Percentiles rank a stretch among this genome's conserved stretches.
Conservation (phyloP, 2,888 invertebrate species). For the Limnephilus rhombicus region DNA sequence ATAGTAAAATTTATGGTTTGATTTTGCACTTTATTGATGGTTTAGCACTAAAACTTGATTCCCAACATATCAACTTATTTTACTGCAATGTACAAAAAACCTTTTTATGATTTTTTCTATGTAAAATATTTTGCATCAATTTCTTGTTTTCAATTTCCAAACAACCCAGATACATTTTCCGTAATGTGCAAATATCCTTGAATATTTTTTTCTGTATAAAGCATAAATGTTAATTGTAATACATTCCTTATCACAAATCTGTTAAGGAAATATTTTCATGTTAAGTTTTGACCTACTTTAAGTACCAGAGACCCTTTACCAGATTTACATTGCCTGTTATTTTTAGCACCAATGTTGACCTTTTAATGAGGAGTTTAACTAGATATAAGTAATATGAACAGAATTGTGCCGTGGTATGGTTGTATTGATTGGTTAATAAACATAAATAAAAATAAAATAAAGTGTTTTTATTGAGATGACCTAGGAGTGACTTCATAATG, state of each 20-base stretch:
- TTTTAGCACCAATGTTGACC: constrained; percentile 1
- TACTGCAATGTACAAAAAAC: neutral
- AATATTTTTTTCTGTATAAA: neutral
- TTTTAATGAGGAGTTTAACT: neutral
- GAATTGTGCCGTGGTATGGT: constrained; percentile 4
- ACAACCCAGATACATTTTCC: neutral
- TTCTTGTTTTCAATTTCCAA: neutral
- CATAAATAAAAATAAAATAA: neutral
- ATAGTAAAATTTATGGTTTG: neutral
- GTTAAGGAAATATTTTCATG: neutral
- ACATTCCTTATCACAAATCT: neutral
- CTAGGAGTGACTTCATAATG: neutral
- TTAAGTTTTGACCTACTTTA: neutral
- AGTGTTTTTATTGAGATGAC: neutral
- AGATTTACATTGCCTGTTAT: neutral
- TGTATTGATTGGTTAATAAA: constrained; percentile 30
- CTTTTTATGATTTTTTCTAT: neutral
- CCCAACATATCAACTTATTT: neutral
- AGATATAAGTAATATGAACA: neutral
- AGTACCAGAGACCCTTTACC: neutral
- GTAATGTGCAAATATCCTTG: neutral
- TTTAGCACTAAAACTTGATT: neutral
- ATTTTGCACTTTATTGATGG: neutral
- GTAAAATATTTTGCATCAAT: neutral
- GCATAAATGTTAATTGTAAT: neutral